Conservation (phyloP, 2,888 invertebrate species). For the Phorcus lineatus region DNA sequence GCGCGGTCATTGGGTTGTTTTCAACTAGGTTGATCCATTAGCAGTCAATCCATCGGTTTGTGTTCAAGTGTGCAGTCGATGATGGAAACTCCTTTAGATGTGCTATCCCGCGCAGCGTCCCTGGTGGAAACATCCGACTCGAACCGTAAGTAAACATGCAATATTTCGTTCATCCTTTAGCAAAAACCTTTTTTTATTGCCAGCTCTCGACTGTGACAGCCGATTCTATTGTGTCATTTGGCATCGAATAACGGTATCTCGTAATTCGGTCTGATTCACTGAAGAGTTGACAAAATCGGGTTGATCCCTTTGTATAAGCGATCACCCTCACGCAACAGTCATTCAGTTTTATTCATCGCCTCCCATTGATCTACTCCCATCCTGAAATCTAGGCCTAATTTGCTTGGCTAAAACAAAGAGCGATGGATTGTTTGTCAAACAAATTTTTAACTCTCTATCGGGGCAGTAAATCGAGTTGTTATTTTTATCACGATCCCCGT, state of each 20-base stretch:
- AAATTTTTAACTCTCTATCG: not conserved
- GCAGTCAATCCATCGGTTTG: not conserved
- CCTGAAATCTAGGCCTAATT: not conserved
- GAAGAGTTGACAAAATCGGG: not conserved
- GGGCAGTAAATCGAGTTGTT: too few species aligned
- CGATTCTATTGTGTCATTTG: slow-evolving; percentile 3
- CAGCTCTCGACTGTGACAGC: not conserved
- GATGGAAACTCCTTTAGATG: slow-evolving; percentile 70
- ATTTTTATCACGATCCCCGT: too few species aligned
- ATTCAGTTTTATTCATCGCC: too few species aligned
- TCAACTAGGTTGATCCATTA: not conserved
- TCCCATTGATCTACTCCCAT: too few species aligned
- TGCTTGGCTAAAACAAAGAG: slow-evolving; percentile 8
- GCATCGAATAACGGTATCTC: slow-evolving; percentile 10
- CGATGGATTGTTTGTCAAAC: not conserved
- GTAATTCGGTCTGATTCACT: not conserved
- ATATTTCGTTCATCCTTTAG: not conserved
- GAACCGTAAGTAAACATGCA: slow-evolving; percentile 43
- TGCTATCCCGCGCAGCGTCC: slow-evolving; percentile 70
- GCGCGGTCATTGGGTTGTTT: not conserved
- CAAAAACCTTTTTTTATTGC: not conserved
- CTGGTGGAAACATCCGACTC: slow-evolving; percentile 62
- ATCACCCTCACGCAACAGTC: too few species aligned
- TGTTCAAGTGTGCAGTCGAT: not conserved
- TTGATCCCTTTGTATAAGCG: too few species aligned